Conservation (phyloP, 2,113 vertebrate genomes). For the Romanogobio albipinnatus region DNA sequence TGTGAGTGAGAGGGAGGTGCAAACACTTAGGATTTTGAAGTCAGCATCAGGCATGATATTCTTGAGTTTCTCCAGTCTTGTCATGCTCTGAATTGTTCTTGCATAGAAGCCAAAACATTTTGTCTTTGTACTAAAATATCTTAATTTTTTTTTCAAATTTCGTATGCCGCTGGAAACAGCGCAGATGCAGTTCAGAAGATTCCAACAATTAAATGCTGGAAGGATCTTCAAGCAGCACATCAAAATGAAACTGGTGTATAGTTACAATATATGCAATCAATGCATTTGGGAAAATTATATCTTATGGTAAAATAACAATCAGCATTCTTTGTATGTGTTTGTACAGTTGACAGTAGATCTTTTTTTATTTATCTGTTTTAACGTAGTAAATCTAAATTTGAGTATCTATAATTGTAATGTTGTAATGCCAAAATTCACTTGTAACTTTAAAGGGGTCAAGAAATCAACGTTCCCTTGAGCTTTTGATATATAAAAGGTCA, state of each 20-base stretch:
- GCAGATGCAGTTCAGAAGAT: not conserved
- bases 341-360: no score
- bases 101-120: slow-evolving; percentile 64
- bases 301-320: not conserved
- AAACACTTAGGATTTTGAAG: slow-evolving; percentile 28
- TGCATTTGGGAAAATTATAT: no score
- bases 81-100: slow-evolving; percentile 63
- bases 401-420: no score
- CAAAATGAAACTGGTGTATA: not conserved
- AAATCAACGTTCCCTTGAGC: no score
- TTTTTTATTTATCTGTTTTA: no score
- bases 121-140: slow-evolving; percentile 62
- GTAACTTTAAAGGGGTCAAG: no score
- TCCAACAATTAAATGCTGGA: not conserved
- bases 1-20: not conserved
- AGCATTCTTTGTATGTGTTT: not conserved
- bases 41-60: slow-evolving; percentile 41
- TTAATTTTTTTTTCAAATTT: slow-evolving; percentile 64
- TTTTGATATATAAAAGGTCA: no score
- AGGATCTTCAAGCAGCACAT: not conserved
- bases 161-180: slow-evolving; percentile 45
- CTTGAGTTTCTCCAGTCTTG: slow-evolving; percentile 59
- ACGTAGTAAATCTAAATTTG: no score
- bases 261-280: not conserved
- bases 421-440: no score